Evolutionary conservation across 2,888 invertebrate species (phyloP), one percentile per base, ranked within the genome.

Genomic region (Nymphalis c-album): DNA sequence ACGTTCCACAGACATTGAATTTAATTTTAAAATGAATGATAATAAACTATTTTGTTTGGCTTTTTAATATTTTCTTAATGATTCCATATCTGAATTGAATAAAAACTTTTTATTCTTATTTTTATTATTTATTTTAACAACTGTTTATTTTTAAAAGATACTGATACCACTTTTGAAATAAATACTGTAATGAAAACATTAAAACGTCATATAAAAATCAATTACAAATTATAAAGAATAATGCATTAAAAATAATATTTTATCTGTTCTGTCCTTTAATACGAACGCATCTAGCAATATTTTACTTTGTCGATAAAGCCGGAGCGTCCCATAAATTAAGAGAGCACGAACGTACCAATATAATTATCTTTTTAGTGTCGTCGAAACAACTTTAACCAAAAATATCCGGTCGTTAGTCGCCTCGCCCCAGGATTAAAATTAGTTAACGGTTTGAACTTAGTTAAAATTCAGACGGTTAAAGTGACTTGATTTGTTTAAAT

Each of bases 391-490:
- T 85, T 84, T 81, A 75, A 78, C 86, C 82, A 82, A 86, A 90
- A 90, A 90, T 90, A 90, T 79, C 81, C 82, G 79, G 84, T 80
- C 85, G 85, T 86, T 85, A 84, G 83, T 79, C 79, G 80, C 75
- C 74, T 77, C 81, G 81, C 78, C 81, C 80, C 78, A 72, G 77
- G 81, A 84, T 85, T 88, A 84, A 85, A 88, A 89, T 89, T 88
- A 87, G 86, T 86, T 80, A 81, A 80, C 81, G 80, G 78, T 81
- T 81, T 81, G 78, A 71, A 74, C 64, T 73, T 69, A 70, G 70
- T 74, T 71, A 63, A 63, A 71, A 71, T 71, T 75, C 74, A 76
- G 73, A 70, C 75, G 75, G 70, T 67, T 73, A 76, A 74, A 68
- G 57, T 63, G 13, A 51, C 26, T 50, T 10, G 35, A 26, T 26